Evolutionary conservation across 2,888 invertebrate genomes (phyloP).

Genomic region (Apotomis capreana): DNA sequence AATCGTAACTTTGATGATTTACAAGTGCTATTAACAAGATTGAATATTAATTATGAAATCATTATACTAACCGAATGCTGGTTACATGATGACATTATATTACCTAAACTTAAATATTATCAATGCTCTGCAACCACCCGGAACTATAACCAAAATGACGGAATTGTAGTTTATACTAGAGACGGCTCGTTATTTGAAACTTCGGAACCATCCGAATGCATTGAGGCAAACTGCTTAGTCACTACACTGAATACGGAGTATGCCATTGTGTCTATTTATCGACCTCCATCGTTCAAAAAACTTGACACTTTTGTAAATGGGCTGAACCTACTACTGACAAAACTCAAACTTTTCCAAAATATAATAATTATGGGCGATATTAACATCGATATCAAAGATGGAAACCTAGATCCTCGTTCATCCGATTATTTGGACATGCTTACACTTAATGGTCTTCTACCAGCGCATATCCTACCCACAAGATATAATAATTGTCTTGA

Average conservation of each 20-base stretch:
- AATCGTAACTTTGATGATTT: conserved; percentile 10
- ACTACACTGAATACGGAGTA: background rate
- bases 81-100: background rate
- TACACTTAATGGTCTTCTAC: conserved; percentile 6
- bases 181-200: background rate
- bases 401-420: background rate
- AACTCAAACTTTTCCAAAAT: conserved; percentile 1
- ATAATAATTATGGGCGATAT: background rate
- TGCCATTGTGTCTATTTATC: conserved; percentile 8
- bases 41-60: background rate
- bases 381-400: background rate
- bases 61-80: conserved; percentile 4
- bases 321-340: background rate
- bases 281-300: conserved; percentile 1
- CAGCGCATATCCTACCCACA: conserved; percentile 2
- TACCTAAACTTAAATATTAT: conserved; percentile 3
- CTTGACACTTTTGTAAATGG: conserved; percentile 3
- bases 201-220: background rate
- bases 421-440: conserved; percentile 12
- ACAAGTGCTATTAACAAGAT: conserved; percentile 9
- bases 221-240: conserved; percentile 18
- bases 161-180: background rate
- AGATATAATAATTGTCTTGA: no score
- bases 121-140: no score
- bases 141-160: background rate